Base-by-base conservation (phyloP, 2,113 vertebrate genomes). In the Cairina moschata region DNA sequence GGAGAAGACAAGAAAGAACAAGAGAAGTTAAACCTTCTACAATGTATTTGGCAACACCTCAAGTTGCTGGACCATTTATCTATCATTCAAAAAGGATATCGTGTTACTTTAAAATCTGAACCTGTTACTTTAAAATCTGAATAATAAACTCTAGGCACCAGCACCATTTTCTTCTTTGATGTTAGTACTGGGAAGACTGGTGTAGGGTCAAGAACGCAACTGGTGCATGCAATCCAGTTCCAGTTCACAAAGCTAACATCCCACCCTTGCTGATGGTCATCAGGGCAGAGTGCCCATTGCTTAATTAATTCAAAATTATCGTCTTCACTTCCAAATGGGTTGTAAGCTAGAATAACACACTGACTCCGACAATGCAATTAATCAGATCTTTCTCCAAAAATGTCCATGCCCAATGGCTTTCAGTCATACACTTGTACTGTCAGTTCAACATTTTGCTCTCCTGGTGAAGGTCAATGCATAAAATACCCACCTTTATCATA, bases 11-110 rank as follows among this genome's bases (percentile, higher is more conserved):
- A 74, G 46, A 54, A 66, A 34, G 73, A 21, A 34, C 5, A 13
- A 23, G 36, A n/a, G 72, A 58, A 66, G 21, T 20, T 55, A 32
- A 79, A 73, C 21, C 14, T 54, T 20, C 21, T 8, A 9, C 11
- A 48, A 9, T 1, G 0, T 3, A 6, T 16, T 8, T 14, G 29
- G 74, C 1, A 0, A 40, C 8, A 8, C 12, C 1, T 0, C 1
- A 2, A 56, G 46, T 55, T 7, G 13, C 60, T 74, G 66, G n/a
- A 42, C 21, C 13, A 1, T 17, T 31, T 15, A 17, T 8, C 65
- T 15, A 2, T 26, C 50, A 4, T 22, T 60, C 73, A 60, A 38
- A 28, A 55, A 48, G 14, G 21, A 32, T 17, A 11, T 40, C 13
- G 1, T 17, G 6, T 17, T 17, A 59, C 28, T 9, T 32, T 38